phyloP scores from a whole-genome alignment of 2,888 invertebrate genomes.

The Osedax frankpressi region DNA sequence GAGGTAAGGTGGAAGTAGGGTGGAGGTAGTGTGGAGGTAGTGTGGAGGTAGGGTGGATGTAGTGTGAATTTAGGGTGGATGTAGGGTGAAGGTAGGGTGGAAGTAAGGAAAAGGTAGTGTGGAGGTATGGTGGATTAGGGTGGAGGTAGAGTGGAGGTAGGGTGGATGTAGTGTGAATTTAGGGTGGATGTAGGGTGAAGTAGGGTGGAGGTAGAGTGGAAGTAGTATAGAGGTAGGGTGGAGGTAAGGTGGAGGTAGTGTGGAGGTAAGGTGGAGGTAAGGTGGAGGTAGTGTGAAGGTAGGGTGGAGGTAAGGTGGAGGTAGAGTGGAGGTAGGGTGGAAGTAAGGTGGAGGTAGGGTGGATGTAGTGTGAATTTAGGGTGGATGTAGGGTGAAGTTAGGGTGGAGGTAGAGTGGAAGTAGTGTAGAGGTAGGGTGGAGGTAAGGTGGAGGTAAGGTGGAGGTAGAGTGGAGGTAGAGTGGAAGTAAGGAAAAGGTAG shows the following conservation, averaged over 20 bases:
- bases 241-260: neutral
- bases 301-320: neutral
- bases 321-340: neutral
- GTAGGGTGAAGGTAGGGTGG: too few relatives aligned
- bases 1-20: too few relatives aligned
- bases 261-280: neutral
- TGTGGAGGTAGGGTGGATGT: too few relatives aligned
- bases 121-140: neutral
- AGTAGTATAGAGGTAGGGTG: neutral
- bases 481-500: neutral
- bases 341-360: neutral
- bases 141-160: neutral
- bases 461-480: neutral
- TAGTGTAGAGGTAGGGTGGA: neutral
- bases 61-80: too few relatives aligned
- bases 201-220: neutral
- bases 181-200: too few relatives aligned
- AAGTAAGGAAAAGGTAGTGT: too few relatives aligned
- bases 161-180: neutral
- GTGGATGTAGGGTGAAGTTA: neutral
- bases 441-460: neutral
- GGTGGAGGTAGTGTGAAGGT: neutral
- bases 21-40: too few relatives aligned
- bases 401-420: neutral
- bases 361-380: neutral